Conservation (phyloP, 2,113 vertebrate species). For the Ranitomeya imitator region DNA sequence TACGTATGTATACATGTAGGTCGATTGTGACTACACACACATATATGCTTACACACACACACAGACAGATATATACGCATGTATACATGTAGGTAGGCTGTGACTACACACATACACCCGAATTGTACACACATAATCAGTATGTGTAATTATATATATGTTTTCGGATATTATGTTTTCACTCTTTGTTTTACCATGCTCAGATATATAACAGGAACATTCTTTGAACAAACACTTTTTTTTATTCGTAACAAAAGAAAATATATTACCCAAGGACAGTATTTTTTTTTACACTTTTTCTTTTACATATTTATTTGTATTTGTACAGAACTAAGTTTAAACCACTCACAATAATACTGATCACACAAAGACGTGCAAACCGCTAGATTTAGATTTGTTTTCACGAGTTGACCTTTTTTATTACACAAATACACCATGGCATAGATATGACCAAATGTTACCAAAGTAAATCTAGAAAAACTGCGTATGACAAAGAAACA, state of each 20-base stretch:
- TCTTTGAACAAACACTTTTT: slow-evolving; percentile 67
- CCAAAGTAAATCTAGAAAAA: not conserved
- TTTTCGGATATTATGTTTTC: not conserved
- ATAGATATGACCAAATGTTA: slow-evolving; percentile 67
- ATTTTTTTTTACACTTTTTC: slow-evolving; percentile 61
- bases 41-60: not conserved
- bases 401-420: not conserved
- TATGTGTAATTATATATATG: not conserved
- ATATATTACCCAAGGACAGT: slow-evolving; percentile 69
- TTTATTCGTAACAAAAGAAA: slow-evolving; percentile 72
- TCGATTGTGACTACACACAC: not conserved
- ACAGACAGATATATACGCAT: not conserved
- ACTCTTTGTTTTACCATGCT: not conserved
- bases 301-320: slow-evolving; percentile 54
- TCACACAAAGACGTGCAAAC: slow-evolving; percentile 63
- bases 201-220: not conserved
- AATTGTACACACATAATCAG: too few species aligned
- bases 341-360: slow-evolving; percentile 68
- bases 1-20: not conserved
- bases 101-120: too few species aligned
- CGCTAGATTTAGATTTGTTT: not conserved
- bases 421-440: slow-evolving; percentile 74
- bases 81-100: too few species aligned
- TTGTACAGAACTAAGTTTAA: slow-evolving; percentile 56
- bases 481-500: slow-evolving; percentile 4